Conservation (phyloP, 2,888 invertebrate species). For the Drosophila leonis region DNA sequence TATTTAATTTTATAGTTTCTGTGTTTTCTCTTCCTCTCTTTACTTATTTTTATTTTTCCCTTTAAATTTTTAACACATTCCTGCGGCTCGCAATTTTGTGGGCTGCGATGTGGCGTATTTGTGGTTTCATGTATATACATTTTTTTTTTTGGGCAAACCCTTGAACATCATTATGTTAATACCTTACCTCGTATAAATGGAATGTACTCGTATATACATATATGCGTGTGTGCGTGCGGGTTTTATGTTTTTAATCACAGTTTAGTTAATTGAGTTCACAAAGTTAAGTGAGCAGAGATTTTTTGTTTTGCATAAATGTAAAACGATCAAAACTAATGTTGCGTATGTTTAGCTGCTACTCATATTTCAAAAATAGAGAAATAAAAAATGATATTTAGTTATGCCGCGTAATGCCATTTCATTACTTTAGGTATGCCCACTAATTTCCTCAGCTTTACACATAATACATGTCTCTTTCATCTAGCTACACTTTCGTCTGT, state of each 20-base stretch:
- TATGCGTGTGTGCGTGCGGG: background rate
- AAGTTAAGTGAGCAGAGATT: background rate
- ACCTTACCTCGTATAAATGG: background rate
- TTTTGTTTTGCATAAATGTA: background rate
- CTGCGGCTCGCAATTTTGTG: slow-evolving; percentile 22
- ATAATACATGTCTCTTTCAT: too few relatives aligned
- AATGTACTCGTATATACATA: background rate
- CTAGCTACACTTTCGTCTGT: background rate
- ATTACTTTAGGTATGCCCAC: background rate
- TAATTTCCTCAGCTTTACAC: background rate
- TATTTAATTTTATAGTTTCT: slow-evolving; percentile 37
- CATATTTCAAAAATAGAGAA: too few relatives aligned
- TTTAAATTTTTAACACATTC: background rate
- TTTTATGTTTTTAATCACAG: slow-evolving; percentile 12
- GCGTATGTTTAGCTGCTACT: background rate
- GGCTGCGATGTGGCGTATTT: slow-evolving; percentile 26
- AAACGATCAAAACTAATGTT: background rate
- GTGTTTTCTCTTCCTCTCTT: background rate
- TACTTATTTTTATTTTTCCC: background rate
- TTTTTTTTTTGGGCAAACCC: slow-evolving; percentile 1
- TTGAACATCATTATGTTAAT: slow-evolving; percentile 25
- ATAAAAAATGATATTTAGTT: background rate
- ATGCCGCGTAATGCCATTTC: background rate
- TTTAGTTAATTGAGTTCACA: slow-evolving; percentile 19
- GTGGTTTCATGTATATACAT: slow-evolving; percentile 26